Percentiles rank a stretch among this genome's conserved stretches.
These are phyloP conservation scores for Theonella swinhoei DNA, from an alignment of 37 sponge, comb jelly and placozoan genomes.

Conservation along the genomic window DNA sequence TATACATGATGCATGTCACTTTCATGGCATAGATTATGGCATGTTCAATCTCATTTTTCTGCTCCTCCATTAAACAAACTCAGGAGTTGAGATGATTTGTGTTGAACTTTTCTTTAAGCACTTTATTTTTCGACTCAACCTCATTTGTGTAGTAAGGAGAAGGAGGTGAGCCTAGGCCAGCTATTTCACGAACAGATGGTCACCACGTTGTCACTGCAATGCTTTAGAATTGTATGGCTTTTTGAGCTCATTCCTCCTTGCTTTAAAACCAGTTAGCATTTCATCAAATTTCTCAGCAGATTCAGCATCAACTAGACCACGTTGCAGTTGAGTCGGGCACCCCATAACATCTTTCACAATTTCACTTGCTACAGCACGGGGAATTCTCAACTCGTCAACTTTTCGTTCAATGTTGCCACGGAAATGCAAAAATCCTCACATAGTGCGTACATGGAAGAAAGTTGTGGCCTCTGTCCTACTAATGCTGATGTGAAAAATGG, in stretches of 20 bases:
- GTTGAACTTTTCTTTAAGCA: constrained; percentile 12
- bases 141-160: constrained; percentile 43
- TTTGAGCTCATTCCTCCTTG: constrained; percentile 8
- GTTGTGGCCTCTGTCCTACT: background rate
- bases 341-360: constrained; percentile 22
- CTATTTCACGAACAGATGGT: constrained; percentile 7
- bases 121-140: constrained; percentile 33
- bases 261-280: background rate
- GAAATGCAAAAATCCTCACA: constrained; percentile 30
- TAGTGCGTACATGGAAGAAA: background rate
- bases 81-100: constrained; percentile 21
- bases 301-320: constrained; percentile 27
- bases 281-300: background rate
- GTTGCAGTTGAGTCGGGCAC: constrained; percentile 4
- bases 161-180: constrained; percentile 37
- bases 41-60: too few species aligned
- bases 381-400: constrained; percentile 5
- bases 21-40: too few species aligned
- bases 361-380: background rate
- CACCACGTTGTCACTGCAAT: background rate
- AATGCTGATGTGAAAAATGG: constrained; percentile 34
- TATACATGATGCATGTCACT: too few species aligned
- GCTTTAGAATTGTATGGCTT: constrained; percentile 6
- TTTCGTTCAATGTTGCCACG: constrained; percentile 15
- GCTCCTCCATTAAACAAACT: constrained; percentile 14